Evolutionary conservation across 2,797 vertebrate species (phyloP).

Genomic region (Pteronotus mesoamericanus): DNA sequence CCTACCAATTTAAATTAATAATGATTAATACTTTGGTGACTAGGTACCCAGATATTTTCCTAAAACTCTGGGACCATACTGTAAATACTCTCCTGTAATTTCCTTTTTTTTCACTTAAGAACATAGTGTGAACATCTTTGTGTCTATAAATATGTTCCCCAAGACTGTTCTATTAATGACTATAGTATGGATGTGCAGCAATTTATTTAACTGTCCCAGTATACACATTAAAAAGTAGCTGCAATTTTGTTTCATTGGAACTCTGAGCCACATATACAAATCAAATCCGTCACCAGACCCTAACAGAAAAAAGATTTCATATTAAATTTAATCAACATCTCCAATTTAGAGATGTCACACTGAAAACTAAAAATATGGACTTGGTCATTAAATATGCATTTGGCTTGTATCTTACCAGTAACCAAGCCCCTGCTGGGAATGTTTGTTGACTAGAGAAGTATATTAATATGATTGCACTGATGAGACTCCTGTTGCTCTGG

Average conservation of each 20-base stretch:
- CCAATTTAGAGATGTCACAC: constrained; percentile 13
- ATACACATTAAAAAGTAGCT: constrained; percentile 38
- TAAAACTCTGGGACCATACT: neutral
- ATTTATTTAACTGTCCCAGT: neutral
- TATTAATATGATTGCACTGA: neutral
- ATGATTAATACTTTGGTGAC: neutral
- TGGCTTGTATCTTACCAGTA: neutral
- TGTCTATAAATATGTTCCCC: constrained; percentile 10
- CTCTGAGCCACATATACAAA: constrained; percentile 15
- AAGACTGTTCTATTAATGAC: constrained; percentile 19
- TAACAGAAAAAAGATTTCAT: constrained; percentile 15
- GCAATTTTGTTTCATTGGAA: constrained; percentile 36
- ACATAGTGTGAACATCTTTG: neutral
- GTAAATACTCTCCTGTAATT: neutral
- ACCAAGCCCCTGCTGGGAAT: neutral
- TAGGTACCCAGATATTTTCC: neutral
- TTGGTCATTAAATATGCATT: constrained; percentile 47
- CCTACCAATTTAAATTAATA: neutral
- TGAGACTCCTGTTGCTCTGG: neutral
- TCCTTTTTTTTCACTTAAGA: neutral
- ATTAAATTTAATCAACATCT: constrained; percentile 38
- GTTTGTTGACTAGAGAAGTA: neutral
- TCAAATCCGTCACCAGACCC: constrained; percentile 27
- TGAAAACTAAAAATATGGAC: constrained; percentile 14
- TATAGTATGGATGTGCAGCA: neutral